These are phyloP conservation scores for Gymnosoma rotundatum DNA, from an alignment of 2,888 invertebrate genomes.

Conservation along the genomic window DNA sequence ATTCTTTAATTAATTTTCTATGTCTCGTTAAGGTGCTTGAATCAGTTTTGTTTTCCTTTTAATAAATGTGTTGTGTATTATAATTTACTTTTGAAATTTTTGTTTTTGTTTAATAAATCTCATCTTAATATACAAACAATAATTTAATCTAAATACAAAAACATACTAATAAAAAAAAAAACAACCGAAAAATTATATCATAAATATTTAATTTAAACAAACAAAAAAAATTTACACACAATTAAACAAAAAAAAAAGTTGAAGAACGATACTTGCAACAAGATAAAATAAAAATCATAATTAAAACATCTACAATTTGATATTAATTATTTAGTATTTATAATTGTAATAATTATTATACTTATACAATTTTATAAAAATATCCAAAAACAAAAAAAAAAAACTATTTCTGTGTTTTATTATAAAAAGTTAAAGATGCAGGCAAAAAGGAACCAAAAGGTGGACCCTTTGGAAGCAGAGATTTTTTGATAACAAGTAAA, in stretches of 20 bases:
- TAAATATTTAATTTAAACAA: slow-evolving; percentile 55
- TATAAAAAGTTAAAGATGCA: background rate
- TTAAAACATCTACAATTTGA: slow-evolving; percentile 76
- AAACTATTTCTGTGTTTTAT: slow-evolving; percentile 49
- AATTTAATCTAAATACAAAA: slow-evolving; percentile 43
- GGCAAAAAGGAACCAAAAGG: too few relatives aligned
- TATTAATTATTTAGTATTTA: slow-evolving; percentile 78
- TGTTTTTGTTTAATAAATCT: slow-evolving; percentile 36
- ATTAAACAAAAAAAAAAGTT: slow-evolving; percentile 36
- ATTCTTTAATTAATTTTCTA: slow-evolving; percentile 1
- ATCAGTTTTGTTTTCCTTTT: slow-evolving; percentile 17
- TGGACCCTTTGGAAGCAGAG: too few relatives aligned
- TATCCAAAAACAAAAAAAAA: slow-evolving; percentile 63
- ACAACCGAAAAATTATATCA: slow-evolving; percentile 48
- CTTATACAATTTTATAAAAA: slow-evolving; percentile 80
- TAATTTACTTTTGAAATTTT: slow-evolving; percentile 12
- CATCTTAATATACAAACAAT: slow-evolving; percentile 19
- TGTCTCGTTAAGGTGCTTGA: slow-evolving; percentile 56
- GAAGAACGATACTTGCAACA: slow-evolving; percentile 59
- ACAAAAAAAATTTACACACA: slow-evolving; percentile 29
- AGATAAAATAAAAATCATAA: slow-evolving; percentile 29
- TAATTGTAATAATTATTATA: slow-evolving; percentile 79
- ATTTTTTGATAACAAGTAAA: too few relatives aligned
- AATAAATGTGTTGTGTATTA: slow-evolving; percentile 30
- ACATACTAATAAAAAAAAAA: slow-evolving; percentile 43